Conservation (phyloP, 2,797 vertebrate genomes). For the Hyperoplus lanceolatus region DNA sequence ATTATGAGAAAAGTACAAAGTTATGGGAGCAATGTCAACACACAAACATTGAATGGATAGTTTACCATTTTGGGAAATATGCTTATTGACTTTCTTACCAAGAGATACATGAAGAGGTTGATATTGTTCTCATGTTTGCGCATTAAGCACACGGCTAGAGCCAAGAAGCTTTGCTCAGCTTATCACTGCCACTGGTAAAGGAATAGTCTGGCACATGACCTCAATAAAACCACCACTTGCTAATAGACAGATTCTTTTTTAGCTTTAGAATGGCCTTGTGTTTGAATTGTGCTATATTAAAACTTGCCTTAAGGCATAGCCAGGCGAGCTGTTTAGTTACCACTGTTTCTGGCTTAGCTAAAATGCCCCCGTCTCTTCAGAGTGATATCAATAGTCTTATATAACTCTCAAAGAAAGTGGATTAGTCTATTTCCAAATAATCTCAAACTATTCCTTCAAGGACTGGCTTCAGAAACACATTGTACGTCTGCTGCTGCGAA, state of each 20-base stretch:
- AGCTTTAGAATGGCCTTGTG: no score
- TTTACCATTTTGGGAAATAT: conserved; percentile 5
- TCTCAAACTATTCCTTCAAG: conserved; percentile 13
- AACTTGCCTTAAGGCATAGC: neutral
- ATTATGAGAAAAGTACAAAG: conserved; percentile 33
- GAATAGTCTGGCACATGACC: neutral
- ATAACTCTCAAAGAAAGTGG: conserved; percentile 17
- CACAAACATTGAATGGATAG: conserved; percentile 1
- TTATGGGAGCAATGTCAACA: conserved; percentile 7
- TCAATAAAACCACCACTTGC: neutral
- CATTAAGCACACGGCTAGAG: neutral
- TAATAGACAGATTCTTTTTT: no score
- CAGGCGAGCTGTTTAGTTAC: neutral
- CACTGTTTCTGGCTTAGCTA: neutral
- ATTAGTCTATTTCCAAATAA: neutral
- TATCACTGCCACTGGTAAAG: neutral
- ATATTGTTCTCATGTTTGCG: neutral
- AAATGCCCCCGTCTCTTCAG: neutral
- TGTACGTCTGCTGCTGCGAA: conserved; percentile 17
- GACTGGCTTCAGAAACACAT: conserved; percentile 6
- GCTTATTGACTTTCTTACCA: conserved; percentile 10
- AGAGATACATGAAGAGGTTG: neutral
- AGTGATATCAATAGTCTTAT: conserved; percentile 14
- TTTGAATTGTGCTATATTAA: neutral
- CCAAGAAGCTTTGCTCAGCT: neutral